Percentiles rank a stretch among this genome's conserved stretches.
Conservation (phyloP, 2,797 vertebrate species). For the Neostethus bicornis region DNA sequence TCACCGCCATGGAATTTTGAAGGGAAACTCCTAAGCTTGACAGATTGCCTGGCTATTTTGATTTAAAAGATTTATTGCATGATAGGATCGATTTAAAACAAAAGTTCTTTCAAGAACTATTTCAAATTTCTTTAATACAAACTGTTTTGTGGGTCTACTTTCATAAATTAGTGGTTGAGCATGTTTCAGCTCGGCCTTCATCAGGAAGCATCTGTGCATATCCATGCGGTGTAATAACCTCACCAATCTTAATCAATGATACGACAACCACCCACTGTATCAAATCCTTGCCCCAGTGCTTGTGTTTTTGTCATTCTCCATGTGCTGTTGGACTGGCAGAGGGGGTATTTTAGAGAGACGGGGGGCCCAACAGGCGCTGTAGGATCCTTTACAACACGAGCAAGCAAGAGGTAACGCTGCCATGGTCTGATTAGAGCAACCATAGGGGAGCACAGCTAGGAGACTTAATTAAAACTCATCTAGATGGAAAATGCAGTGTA, state of each 20-base stretch:
- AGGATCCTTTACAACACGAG: conserved; percentile 52
- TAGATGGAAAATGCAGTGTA: conserved; percentile 72
- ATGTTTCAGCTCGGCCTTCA: conserved; percentile 44
- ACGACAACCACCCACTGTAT: conserved; percentile 54
- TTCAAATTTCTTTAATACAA: conserved; percentile 20
- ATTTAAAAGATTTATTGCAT: background rate
- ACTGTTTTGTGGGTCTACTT: conserved; percentile 19
- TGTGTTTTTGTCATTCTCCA: conserved; percentile 34
- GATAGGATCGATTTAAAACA: conserved; percentile 1
- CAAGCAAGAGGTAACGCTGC: conserved; percentile 52
- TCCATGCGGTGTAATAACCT: conserved; percentile 58
- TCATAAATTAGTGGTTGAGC: conserved; percentile 28
- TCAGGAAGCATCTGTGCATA: conserved; percentile 64
- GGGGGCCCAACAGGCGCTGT: conserved; percentile 51
- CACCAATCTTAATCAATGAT: conserved; percentile 70
- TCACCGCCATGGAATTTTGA: background rate
- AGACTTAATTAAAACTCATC: conserved; percentile 83
- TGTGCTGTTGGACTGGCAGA: conserved; percentile 29
- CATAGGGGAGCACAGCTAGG: conserved; percentile 66
- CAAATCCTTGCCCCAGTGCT: conserved; percentile 20
- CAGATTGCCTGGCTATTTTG: background rate
- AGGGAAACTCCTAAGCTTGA: background rate
- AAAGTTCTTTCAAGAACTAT: background rate
- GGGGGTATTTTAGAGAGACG: conserved; percentile 29
- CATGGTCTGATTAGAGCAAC: conserved; percentile 77